Base-by-base conservation (phyloP, 2,113 vertebrate species). In the Onychorhynchus coronatus region DNA sequence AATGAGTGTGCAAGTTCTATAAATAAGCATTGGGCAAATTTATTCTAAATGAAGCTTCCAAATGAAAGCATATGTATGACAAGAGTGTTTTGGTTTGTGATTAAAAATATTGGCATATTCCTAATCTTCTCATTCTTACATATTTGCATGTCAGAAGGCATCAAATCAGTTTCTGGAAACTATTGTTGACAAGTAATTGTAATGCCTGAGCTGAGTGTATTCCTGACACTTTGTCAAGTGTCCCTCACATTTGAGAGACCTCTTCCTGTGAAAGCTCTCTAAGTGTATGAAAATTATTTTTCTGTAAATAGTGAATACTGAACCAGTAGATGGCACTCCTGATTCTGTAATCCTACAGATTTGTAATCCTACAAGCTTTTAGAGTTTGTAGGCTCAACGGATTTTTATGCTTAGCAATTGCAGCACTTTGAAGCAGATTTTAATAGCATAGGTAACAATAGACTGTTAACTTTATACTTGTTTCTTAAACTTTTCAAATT, bases 271-370 rank as follows among this genome's bases (percentile, higher is more conserved):
- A 33, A 72, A 91, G 30, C 25, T 75, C 31, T 24, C 5, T 35
- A 41, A 47, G 11, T 0, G 2, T 31, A 6, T 2, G 21, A 63
- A 21, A 44, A 65, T 24, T 62, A 10, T 11, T 75, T 25, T 47
- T 53, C 78, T 76, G 61, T 62, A 49, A 89, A 37, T 4, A 88
- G 17, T 9, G 52, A 88, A 27, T 13, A 25, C 14, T n/a, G 56
- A 78, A 58, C 95, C 96, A 91, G 84, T 88, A 97, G 95, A 53
- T 92, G 96, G 94, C 94, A 90, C 55, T 91, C 71, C 5, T 39
- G 63, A 88, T 70, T 50, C 58, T 11, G 0, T 39, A 68, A 68
- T 68, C 47, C 23, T 66, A 23, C 15, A 44, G 13, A 25, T 3
- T 15, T 22, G 28, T 49, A 63, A n/a, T 56, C 23, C 24, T 72